Percentiles rank a stretch among this genome's conserved stretches.
These are phyloP conservation scores for Agelas oroides DNA, from an alignment of 37 sponge, comb jelly and placozoan species.

Conservation along the genomic window DNA sequence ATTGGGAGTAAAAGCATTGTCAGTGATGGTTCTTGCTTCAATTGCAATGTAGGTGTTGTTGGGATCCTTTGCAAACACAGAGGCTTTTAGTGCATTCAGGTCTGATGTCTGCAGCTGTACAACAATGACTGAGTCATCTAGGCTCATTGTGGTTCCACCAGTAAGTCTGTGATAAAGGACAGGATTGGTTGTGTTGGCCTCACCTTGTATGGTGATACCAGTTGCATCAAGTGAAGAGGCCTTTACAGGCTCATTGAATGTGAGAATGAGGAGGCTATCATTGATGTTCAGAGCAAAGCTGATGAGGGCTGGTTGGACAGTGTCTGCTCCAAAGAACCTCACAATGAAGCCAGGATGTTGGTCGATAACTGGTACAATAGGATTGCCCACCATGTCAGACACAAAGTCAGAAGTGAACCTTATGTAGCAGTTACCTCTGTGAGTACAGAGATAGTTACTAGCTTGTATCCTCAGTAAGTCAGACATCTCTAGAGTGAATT, in stretches of 20 bases:
- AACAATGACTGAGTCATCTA: conserved; percentile 55
- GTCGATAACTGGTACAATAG: conserved; percentile 36
- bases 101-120: conserved; percentile 54
- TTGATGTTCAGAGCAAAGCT: conserved; percentile 77
- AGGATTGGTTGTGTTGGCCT: conserved; percentile 49
- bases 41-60: conserved; percentile 80
- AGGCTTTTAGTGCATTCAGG: conserved; percentile 77
- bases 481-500: conserved; percentile 40
- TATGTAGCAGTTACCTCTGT: conserved; percentile 90
- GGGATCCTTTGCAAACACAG: conserved; percentile 75
- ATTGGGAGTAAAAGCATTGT: conserved; percentile 85
- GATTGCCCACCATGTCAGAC: conserved; percentile 78
- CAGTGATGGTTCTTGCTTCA: conserved; percentile 61
- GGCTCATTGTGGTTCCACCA: conserved; percentile 49
- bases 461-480: conserved; percentile 70
- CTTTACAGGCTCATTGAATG: conserved; percentile 90
- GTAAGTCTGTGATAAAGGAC: conserved; percentile 49
- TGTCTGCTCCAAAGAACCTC: conserved; percentile 61
- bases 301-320: conserved; percentile 51
- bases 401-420: conserved; percentile 78
- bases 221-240: conserved; percentile 70
- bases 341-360: conserved; percentile 77
- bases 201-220: conserved; percentile 79
- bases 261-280: conserved; percentile 59
- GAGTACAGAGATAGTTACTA: conserved; percentile 75